Conservation (phyloP, 2,888 invertebrate species). For the Cryptocheilus praepositus region DNA sequence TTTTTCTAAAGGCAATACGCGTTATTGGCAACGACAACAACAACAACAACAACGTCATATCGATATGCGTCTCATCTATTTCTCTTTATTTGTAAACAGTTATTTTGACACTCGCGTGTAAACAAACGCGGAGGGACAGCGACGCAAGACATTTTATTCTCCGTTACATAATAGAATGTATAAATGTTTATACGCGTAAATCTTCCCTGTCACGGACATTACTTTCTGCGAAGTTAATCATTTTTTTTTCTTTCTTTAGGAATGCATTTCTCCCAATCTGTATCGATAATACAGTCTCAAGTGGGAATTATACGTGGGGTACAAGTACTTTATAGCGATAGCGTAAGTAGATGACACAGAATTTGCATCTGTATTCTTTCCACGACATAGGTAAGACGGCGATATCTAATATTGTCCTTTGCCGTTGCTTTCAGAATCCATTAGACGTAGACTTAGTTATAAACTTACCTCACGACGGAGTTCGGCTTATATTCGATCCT, state of each 20-base stretch:
- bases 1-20: background rate
- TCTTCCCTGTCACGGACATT: background rate
- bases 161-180: conserved; percentile 61
- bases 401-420: background rate
- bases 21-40: conserved; percentile 15
- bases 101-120: conserved; percentile 65
- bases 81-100: conserved; percentile 55
- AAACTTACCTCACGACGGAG: conserved; percentile 96
- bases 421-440: conserved; percentile 83
- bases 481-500: conserved; percentile 97
- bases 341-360: conserved; percentile 79
- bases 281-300: conserved; percentile 96
- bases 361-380: no score
- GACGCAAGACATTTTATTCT: conserved; percentile 42
- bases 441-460: conserved; percentile 96
- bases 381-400: no score
- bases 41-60: conserved; percentile 12
- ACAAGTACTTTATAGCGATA: conserved; percentile 97
- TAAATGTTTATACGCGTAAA: background rate
- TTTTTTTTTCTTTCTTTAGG: conserved; percentile 78
- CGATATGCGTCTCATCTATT: conserved; percentile 24
- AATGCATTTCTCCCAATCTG: conserved; percentile 98
- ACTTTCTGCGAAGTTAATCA: background rate
- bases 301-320: conserved; percentile 96
- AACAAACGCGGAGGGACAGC: conserved; percentile 63